phyloP scores from a whole-genome alignment of 2,888 invertebrate species.

The Cartodere bifasciata region DNA sequence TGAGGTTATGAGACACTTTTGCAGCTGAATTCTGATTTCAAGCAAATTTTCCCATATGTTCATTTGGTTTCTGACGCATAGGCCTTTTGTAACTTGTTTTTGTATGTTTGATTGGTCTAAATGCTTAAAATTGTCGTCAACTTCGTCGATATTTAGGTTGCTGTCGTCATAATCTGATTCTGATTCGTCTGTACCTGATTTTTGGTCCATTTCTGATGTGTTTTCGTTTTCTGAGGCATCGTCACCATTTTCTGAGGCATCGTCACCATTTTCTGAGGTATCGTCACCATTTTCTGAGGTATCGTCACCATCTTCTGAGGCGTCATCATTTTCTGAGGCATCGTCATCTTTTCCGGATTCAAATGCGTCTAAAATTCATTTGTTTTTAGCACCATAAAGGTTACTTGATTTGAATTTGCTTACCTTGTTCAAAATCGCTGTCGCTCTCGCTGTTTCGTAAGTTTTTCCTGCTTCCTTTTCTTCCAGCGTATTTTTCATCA shows the following conservation, averaged over 20 bases:
- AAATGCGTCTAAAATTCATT: too few relatives aligned
- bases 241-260: conserved; percentile 9
- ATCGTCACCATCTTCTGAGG: too few relatives aligned
- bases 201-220: conserved; percentile 9
- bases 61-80: conserved; percentile 55
- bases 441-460: conserved; percentile 29
- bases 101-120: conserved; percentile 42
- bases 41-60: conserved; percentile 74
- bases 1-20: conserved; percentile 61
- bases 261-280: too few relatives aligned
- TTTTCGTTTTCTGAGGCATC: too few relatives aligned
- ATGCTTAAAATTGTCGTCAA: conserved; percentile 39
- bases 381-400: too few relatives aligned
- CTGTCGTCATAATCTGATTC: conserved; percentile 12
- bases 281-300: too few relatives aligned
- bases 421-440: too few relatives aligned
- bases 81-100: conserved; percentile 45
- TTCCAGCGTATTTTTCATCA: conserved; percentile 64
- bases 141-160: conserved; percentile 18
- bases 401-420: too few relatives aligned
- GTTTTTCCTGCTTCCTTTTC: conserved; percentile 50
- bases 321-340: too few relatives aligned
- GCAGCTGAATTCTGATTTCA: conserved; percentile 77
- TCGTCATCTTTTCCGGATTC: too few relatives aligned
- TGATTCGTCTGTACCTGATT: conserved; percentile 9